Evolutionary conservation across 1,140 invertebrate genomes (phyloP).

Genomic region (Drosophila novamexicana): DNA sequence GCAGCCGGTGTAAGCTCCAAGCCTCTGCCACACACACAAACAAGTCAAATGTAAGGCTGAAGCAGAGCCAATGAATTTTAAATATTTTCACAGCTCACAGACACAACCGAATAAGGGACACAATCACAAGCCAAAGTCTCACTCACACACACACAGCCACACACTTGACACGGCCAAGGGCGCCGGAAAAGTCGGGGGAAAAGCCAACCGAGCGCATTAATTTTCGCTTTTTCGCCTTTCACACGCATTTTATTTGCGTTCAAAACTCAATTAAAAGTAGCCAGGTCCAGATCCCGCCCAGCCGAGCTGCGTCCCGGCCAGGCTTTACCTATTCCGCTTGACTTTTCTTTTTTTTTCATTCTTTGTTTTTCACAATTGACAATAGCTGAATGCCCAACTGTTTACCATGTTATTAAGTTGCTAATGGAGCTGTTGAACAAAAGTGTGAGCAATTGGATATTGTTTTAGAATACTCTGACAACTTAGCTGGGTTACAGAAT

Average conservation of each 20-base stretch:
- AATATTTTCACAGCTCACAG: conserved; percentile 48
- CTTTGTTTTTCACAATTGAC: conserved; percentile 18
- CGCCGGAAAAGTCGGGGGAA: conserved; percentile 7
- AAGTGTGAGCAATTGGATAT: not conserved
- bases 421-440: conserved; percentile 13
- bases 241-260: conserved; percentile 60
- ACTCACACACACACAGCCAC: conserved; percentile 5
- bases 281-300: conserved; percentile 31
- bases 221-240: conserved; percentile 55
- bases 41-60: conserved; percentile 49
- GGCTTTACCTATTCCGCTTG: conserved; percentile 5
- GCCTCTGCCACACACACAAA: conserved; percentile 10
- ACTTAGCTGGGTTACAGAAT: too few species aligned
- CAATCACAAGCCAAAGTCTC: conserved; percentile 29
- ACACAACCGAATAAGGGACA: conserved; percentile 29
- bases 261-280: conserved; percentile 74
- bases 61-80: conserved; percentile 50
- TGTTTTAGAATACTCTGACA: too few species aligned
- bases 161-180: conserved; percentile 19
- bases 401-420: conserved; percentile 52
- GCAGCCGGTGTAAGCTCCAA: conserved; percentile 11
- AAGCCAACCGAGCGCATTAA: conserved; percentile 60
- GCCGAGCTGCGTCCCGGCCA: conserved; percentile 5
- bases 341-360: not conserved
- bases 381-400: conserved; percentile 41